These are phyloP conservation scores for Clarias laeviceps DNA, from an alignment of 2,797 vertebrate species.

Conservation along the genomic window DNA sequence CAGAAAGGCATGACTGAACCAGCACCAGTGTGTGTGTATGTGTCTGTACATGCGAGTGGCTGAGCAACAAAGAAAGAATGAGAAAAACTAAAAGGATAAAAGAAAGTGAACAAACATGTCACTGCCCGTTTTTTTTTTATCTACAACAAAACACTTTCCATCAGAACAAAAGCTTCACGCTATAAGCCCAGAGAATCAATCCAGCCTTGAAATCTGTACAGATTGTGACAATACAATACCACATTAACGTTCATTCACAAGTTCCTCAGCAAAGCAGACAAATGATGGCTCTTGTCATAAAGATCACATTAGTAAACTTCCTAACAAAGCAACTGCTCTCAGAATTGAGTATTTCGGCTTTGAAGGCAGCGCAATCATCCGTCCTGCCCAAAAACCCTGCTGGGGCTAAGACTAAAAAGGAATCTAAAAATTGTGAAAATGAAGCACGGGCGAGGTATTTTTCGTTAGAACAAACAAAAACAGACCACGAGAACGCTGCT, in stretches of 20 bases:
- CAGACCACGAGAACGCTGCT: slow-evolving; percentile 27
- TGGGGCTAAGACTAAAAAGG: slow-evolving; percentile 12
- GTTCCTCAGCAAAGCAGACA: neutral
- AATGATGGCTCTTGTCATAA: neutral
- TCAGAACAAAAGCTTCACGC: neutral
- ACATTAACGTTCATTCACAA: neutral
- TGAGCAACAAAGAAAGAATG: slow-evolving; percentile 7
- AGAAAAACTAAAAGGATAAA: neutral
- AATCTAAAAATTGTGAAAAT: slow-evolving; percentile 8
- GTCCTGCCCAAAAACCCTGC: slow-evolving; percentile 36
- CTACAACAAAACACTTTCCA: neutral
- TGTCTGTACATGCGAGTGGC: neutral
- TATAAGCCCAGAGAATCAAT: neutral
- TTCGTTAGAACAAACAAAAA: slow-evolving; percentile 47
- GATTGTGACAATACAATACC: neutral
- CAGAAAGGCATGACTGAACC: slow-evolving; percentile 23
- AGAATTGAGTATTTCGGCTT: neutral
- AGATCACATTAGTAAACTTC: neutral
- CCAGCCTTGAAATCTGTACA: neutral
- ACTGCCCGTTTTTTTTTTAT: neutral
- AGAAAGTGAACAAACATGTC: slow-evolving; percentile 12
- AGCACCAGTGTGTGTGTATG: neutral
- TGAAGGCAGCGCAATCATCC: neutral
- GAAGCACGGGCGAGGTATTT: slow-evolving; percentile 12
- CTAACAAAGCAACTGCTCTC: neutral